Conservation (phyloP, 2,113 vertebrate genomes). For the Brienomyrus brachyistius region DNA sequence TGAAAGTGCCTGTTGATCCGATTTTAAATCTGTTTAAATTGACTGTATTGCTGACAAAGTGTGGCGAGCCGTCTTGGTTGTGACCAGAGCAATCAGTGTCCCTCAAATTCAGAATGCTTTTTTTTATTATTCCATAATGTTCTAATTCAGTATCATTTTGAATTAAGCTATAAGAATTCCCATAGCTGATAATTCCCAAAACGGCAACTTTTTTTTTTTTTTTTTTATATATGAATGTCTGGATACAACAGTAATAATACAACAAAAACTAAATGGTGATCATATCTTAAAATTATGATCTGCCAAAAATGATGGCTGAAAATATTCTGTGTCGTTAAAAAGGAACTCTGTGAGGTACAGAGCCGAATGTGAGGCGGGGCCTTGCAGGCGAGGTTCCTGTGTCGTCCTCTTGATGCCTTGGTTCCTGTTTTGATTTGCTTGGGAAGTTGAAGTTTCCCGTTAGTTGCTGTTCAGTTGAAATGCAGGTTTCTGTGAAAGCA, state of each 20-base stretch:
- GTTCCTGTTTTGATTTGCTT: background rate
- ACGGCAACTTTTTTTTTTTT: background rate
- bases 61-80: background rate
- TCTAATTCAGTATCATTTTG: background rate
- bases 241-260: background rate
- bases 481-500: background rate
- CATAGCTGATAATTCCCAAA: background rate
- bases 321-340: background rate
- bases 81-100: background rate
- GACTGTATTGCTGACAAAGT: background rate
- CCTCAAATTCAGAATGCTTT: background rate
- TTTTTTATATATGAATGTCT: background rate
- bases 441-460: conserved; percentile 9
- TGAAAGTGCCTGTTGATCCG: background rate
- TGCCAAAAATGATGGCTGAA: background rate
- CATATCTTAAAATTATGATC: background rate
- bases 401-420: background rate
- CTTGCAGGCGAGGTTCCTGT: background rate
- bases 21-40: background rate
- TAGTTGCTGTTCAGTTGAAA: background rate
- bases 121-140: background rate
- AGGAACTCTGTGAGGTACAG: background rate
- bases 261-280: background rate
- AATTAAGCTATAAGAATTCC: background rate
- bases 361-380: background rate